Percentiles rank a stretch among this genome's conserved stretches.
These are phyloP conservation scores for Hoplostethus atlanticus DNA, from an alignment of 2,797 vertebrate genomes.

Conservation along the genomic window DNA sequence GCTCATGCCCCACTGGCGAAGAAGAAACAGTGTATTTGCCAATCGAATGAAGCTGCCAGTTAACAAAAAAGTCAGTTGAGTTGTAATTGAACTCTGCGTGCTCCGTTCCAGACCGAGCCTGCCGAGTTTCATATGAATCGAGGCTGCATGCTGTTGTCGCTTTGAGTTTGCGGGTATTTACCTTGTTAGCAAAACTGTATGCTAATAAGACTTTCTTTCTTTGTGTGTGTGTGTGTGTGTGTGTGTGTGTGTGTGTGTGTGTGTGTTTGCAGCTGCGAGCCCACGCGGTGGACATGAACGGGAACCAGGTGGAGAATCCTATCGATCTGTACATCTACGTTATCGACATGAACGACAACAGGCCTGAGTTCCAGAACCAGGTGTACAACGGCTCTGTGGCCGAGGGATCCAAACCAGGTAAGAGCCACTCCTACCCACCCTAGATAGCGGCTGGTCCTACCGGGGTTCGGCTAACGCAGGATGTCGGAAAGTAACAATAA, in stretches of 20 bases:
- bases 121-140: slow-evolving; percentile 40
- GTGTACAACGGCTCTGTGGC: slow-evolving; percentile 97
- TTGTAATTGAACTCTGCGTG: slow-evolving; percentile 15
- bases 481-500: too few relatives aligned
- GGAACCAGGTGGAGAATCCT: slow-evolving; percentile 98
- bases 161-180: background rate
- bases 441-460: background rate
- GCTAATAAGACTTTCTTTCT: slow-evolving; percentile 22
- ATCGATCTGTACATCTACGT: slow-evolving; percentile 99
- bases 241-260: slow-evolving; percentile 14
- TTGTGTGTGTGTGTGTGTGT: slow-evolving; percentile 7
- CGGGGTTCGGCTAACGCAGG: too few relatives aligned
- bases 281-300: slow-evolving; percentile 98
- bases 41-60: slow-evolving; percentile 65
- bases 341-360: slow-evolving; percentile 99
- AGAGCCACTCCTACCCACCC: background rate
- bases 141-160: slow-evolving; percentile 19
- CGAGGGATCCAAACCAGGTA: slow-evolving; percentile 98
- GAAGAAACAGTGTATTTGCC: slow-evolving; percentile 49
- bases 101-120: slow-evolving; percentile 13
- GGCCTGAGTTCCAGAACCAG: slow-evolving; percentile 95
- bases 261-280: slow-evolving; percentile 88
- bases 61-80: slow-evolving; percentile 54
- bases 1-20: slow-evolving; percentile 53
- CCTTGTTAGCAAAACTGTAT: background rate